Conservation (phyloP, 2,113 vertebrate genomes). For the Proteles cristata region DNA sequence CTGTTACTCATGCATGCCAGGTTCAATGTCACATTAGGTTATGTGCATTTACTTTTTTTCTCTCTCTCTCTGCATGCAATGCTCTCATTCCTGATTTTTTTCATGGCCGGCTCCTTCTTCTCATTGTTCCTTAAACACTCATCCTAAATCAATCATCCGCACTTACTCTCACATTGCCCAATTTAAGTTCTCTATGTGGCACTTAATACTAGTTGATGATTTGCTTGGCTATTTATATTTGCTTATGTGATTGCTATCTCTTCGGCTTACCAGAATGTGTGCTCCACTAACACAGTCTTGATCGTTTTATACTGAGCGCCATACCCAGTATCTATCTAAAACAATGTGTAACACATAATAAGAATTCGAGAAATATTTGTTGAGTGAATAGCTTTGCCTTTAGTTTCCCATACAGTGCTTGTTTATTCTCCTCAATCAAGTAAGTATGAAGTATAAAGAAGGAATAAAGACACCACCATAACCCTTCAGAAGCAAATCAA, state of each 20-base stretch:
- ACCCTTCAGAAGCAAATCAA: constrained; percentile 12
- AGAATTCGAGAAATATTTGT: background rate
- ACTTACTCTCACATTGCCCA: background rate
- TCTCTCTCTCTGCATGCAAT: background rate
- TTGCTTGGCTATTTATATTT: background rate
- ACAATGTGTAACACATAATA: background rate
- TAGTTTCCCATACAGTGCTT: background rate
- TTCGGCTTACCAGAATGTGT: background rate
- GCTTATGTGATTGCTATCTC: background rate
- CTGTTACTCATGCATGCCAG: background rate
- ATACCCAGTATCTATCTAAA: background rate
- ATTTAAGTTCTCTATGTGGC: background rate
- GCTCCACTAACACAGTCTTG: background rate
- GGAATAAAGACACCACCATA: background rate
- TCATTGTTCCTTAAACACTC: background rate
- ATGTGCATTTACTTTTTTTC: background rate
- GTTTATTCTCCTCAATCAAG: background rate
- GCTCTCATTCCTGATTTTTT: background rate
- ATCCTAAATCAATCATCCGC: background rate
- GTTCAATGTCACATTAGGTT: background rate
- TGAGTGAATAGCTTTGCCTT: background rate
- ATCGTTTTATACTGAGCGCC: background rate
- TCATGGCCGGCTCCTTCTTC: background rate
- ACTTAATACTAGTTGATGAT: background rate
- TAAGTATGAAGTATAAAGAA: background rate